phyloP scores from a whole-genome alignment of 2,797 vertebrate genomes.

The Eulemur coronatus region DNA sequence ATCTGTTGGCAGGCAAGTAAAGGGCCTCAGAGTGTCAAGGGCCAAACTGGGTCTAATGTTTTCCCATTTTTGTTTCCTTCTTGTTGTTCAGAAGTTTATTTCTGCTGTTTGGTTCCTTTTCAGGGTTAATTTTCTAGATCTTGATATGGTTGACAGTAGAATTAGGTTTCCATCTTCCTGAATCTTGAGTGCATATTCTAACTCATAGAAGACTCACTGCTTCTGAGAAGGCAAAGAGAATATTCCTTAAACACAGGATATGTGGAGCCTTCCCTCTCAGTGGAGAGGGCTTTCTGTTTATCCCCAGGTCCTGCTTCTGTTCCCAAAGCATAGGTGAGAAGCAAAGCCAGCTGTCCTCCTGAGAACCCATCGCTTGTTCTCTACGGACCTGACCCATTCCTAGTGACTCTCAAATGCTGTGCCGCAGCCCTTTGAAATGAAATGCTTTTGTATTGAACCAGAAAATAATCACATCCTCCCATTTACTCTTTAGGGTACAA shows the following conservation, averaged over 20 bases:
- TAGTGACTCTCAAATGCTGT: conserved; percentile 9
- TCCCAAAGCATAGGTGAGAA: not conserved
- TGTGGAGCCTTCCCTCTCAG: not conserved
- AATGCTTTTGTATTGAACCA: conserved; percentile 71
- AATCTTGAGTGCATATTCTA: not conserved
- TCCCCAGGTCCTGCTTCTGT: not conserved
- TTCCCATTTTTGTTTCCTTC: not conserved
- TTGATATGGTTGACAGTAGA: not conserved
- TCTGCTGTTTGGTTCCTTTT: not conserved
- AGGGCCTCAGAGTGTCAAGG: not conserved
- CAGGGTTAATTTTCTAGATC: conserved; percentile 12
- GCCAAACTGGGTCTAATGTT: not conserved
- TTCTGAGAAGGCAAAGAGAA: not conserved
- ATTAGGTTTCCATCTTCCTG: not conserved
- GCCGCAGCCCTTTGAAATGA: conserved; percentile 58
- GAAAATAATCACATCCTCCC: conserved; percentile 68
- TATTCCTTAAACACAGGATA: not conserved
- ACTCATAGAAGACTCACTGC: not conserved
- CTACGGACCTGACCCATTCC: conserved; percentile 18
- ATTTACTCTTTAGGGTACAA: conserved; percentile 73
- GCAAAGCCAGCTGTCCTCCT: not conserved
- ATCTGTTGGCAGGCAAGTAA: not conserved
- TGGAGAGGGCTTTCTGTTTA: not conserved
- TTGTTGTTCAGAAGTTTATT: not conserved
- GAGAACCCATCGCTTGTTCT: not conserved